phyloP scores from a whole-genome alignment of 2,888 invertebrate species.

The Rotaria magnacalcarata region DNA sequence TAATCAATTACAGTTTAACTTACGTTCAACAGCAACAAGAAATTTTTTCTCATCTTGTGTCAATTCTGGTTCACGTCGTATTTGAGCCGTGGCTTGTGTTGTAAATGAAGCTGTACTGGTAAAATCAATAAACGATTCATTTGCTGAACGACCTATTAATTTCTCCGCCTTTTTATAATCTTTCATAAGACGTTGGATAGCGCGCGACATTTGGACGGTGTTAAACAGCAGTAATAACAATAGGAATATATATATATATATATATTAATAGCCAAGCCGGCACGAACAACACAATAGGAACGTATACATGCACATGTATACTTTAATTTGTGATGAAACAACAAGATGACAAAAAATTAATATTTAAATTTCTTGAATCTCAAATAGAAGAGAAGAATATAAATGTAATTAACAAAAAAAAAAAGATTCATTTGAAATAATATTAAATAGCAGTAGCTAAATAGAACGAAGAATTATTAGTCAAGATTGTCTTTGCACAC shows the following conservation, averaged over 20 bases:
- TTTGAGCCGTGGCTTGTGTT: background rate
- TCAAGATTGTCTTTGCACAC: background rate
- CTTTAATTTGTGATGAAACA: background rate
- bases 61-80: conserved; percentile 29
- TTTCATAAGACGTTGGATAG: conserved; percentile 20
- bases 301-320: background rate
- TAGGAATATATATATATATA: background rate
- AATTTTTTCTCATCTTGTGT: conserved; percentile 45
- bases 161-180: conserved; percentile 25
- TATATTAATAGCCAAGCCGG: background rate
- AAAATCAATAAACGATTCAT: conserved; percentile 1
- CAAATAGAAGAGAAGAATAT: background rate
- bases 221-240: background rate
- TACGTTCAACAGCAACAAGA: conserved; percentile 43
- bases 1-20: background rate
- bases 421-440: background rate
- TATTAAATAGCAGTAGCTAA: background rate
- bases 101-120: background rate
- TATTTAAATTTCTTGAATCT: background rate
- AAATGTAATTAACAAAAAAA: background rate
- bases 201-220: conserved; percentile 22
- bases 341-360: background rate
- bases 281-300: background rate
- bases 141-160: background rate
- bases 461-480: background rate